Evolutionary conservation across 1,140 invertebrate genomes (phyloP), one percentile per base, ranked within the genome.

Genomic region (Pogonomyrmex californicus): DNA sequence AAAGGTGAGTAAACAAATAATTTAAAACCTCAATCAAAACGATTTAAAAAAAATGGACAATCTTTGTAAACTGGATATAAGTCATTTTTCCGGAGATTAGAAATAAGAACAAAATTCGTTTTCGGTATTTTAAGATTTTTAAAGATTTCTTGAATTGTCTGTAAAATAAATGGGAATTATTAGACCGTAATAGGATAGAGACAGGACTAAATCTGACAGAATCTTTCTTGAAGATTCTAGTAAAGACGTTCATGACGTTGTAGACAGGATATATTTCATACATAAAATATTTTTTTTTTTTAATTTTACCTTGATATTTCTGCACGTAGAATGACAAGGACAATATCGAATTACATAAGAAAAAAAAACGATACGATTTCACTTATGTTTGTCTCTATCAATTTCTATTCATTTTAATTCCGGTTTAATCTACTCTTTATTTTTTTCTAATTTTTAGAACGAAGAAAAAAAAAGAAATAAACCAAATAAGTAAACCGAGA

Each of bases 1-100:
- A 94, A 93, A 94, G 93, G 94, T 93, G 87, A 93, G 91, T 88
- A 2, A 30, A 36, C 68, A 58, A 60, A 47, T 49, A 60, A 9
- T 4, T 2, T n/a, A 38, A 66, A 17, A 3, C 5, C 47, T 58
- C 23, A 56, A 4, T 23, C 6, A 9, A 66, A 56, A 56, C 7
- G 12, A 56, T 54, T 38, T 68, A 4, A 54, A 68, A 79, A 30
- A 5, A 6, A 6, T 17, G 9, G 17, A 73, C 6, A 9, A 4
- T 38, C 4, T 4, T 38, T 1, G 47, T 71, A 56, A 54, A 54
- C 2, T 23, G 56, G n/a, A n/a, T 7, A 0, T 9, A 71, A 54
- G 47, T 4, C n/a, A 0, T 54, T 71, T 54, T 54, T 70, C 1
- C 4, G 7, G 4, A 54, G 38, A 38, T 3, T 17, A 70, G 14